Percentiles rank a stretch among this genome's conserved stretches.
Evolutionary conservation across 1,140 invertebrate genomes (phyloP).

Genomic region (Potamilus streckersoni): DNA sequence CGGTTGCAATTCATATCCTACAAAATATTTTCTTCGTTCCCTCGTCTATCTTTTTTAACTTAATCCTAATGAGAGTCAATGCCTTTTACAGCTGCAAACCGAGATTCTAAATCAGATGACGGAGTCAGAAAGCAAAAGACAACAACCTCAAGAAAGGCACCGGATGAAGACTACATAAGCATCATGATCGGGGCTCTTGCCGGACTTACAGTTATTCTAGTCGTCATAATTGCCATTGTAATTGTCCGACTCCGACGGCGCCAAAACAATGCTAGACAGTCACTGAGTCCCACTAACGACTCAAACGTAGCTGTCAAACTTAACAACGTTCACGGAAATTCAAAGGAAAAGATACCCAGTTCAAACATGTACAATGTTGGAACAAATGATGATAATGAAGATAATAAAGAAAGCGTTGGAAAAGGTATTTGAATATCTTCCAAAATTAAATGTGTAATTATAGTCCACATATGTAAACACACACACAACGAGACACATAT

Average conservation of each 20-base stretch:
- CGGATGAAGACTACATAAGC: conserved; percentile 79
- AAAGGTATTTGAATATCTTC: conserved; percentile 16
- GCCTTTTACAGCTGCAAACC: too few species aligned
- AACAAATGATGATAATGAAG: conserved; percentile 68
- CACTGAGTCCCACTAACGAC: conserved; percentile 58
- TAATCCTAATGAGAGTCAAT: too few species aligned
- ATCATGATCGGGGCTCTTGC: conserved; percentile 84
- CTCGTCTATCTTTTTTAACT: too few species aligned
- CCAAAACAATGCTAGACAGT: conserved; percentile 76
- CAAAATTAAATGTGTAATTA: too few species aligned
- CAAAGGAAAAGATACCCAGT: conserved; percentile 68
- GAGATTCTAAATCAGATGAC: too few species aligned
- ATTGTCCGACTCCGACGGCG: conserved; percentile 80
- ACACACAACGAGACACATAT: too few species aligned
- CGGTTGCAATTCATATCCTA: too few species aligned
- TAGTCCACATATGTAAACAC: too few species aligned
- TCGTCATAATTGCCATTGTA: conserved; percentile 80
- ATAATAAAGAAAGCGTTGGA: conserved; percentile 60
- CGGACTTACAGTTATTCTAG: conserved; percentile 79
- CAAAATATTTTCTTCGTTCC: too few species aligned
- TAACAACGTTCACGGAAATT: conserved; percentile 56
- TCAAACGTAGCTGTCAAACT: conserved; percentile 60
- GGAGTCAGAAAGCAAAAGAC: too few species aligned
- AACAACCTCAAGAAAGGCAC: too few species aligned
- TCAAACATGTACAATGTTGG: conserved; percentile 73